These are phyloP conservation scores for Rhynchomys soricoides DNA, from an alignment of 2,113 vertebrate genomes.

Conservation along the genomic window DNA sequence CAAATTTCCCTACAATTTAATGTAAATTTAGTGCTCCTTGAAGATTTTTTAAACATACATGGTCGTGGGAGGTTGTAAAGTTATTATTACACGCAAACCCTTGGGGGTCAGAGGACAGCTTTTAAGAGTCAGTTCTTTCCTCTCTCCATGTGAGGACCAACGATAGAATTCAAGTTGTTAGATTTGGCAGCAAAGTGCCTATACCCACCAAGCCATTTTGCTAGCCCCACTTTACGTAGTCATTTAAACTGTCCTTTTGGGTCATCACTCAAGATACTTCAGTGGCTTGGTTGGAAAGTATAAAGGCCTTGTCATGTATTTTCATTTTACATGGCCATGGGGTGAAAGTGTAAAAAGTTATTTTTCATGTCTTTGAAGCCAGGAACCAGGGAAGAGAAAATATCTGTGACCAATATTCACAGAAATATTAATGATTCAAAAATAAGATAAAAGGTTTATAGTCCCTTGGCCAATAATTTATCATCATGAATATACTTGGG, in stretches of 20 bases:
- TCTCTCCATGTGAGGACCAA: neutral
- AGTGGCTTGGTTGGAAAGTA: neutral
- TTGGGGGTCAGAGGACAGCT: neutral
- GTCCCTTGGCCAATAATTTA: neutral
- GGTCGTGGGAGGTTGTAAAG: neutral
- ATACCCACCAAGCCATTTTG: neutral
- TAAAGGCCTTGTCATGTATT: neutral
- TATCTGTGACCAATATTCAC: neutral
- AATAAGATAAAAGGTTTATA: neutral
- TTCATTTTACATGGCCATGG: neutral
- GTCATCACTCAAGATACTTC: neutral
- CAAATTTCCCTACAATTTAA: neutral
- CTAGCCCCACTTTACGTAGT: neutral
- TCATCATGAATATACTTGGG: neutral
- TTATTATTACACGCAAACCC: too few species aligned
- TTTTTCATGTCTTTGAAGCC: neutral
- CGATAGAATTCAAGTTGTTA: neutral
- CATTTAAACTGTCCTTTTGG: neutral
- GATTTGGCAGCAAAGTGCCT: neutral
- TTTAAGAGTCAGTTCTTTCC: neutral
- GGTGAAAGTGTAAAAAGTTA: neutral
- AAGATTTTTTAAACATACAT: neutral
- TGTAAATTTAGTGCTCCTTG: neutral
- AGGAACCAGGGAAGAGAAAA: neutral
- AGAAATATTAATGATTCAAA: neutral